Conservation (phyloP, 2,888 invertebrate genomes). For the Unio delphinus region DNA sequence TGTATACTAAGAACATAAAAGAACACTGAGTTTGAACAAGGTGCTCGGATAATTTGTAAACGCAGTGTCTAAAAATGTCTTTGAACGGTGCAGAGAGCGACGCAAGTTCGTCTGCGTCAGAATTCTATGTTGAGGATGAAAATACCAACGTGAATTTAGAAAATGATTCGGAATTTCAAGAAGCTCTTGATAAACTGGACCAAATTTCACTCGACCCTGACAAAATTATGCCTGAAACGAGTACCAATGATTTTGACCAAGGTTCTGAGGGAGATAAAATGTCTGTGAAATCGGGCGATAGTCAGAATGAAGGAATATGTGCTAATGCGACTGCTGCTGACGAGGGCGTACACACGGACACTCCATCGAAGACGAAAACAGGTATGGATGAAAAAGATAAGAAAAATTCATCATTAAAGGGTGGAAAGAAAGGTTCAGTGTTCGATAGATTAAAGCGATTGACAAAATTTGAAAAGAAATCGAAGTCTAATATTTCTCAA, state of each 20-base stretch:
- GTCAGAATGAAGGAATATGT: not conserved
- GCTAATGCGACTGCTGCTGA: constrained; percentile 8
- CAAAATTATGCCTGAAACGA: constrained; percentile 31
- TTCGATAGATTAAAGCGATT: constrained; percentile 46
- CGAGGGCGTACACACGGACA: constrained; percentile 9
- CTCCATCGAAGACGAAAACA: constrained; percentile 17
- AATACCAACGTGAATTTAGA: constrained; percentile 15
- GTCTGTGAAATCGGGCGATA: constrained; percentile 18
- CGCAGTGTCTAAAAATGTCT: not conserved
- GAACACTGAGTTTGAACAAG: too few relatives aligned
- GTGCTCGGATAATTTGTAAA: too few relatives aligned
- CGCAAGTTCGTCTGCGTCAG: constrained; percentile 27
- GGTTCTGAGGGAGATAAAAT: constrained; percentile 29
- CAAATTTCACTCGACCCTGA: constrained; percentile 43
- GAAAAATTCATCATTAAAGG: constrained; percentile 16
- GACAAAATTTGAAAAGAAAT: constrained; percentile 51
- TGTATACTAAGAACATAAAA: too few relatives aligned
- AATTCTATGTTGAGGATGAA: constrained; percentile 26
- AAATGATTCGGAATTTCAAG: constrained; percentile 32
- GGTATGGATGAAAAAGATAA: constrained; percentile 18
- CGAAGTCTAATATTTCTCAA: constrained; percentile 43
- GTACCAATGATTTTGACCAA: constrained; percentile 15
- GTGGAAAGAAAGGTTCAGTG: constrained; percentile 34
- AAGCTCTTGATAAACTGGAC: constrained; percentile 35
- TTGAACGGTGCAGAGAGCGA: constrained; percentile 13